These are phyloP conservation scores for Oostethus manadensis DNA, from an alignment of 2,113 vertebrate species.

Conservation along the genomic window DNA sequence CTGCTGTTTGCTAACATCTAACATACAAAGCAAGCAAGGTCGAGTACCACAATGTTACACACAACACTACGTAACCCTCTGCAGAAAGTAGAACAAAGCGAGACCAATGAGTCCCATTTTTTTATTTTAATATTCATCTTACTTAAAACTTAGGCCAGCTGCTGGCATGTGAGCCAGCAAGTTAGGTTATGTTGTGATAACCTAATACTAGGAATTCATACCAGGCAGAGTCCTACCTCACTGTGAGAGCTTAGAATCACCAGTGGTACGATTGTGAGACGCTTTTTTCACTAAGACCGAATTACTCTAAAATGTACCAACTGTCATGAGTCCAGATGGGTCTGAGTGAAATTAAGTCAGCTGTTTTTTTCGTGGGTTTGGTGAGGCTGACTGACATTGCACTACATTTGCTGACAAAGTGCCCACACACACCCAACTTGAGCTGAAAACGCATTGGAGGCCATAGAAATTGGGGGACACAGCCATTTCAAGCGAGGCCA, in stretches of 20 bases:
- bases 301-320: too few species aligned
- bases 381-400: too few species aligned
- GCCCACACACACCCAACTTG: too few species aligned
- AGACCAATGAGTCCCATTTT: slow-evolving; percentile 37
- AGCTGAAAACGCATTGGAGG: too few species aligned
- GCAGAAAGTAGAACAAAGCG: background rate
- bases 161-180: slow-evolving; percentile 14
- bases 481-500: too few species aligned
- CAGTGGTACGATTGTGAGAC: slow-evolving; percentile 10
- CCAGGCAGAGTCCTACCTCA: too few species aligned
- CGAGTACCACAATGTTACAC: background rate
- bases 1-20: background rate
- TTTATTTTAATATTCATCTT: slow-evolving; percentile 47
- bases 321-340: too few species aligned
- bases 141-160: slow-evolving; percentile 30
- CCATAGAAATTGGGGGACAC: too few species aligned
- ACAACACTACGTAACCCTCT: background rate
- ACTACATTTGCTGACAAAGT: too few species aligned
- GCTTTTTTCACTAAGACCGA: background rate
- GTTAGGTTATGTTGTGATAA: slow-evolving; percentile 29
- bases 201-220: slow-evolving; percentile 6
- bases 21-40: background rate
- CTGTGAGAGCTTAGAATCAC: background rate
- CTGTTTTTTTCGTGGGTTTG: too few species aligned
- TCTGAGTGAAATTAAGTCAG: too few species aligned